Evolutionary conservation across 2,113 vertebrate genomes (phyloP), one percentile per base, ranked within the genome.

Genomic region (Solea senegalensis): DNA sequence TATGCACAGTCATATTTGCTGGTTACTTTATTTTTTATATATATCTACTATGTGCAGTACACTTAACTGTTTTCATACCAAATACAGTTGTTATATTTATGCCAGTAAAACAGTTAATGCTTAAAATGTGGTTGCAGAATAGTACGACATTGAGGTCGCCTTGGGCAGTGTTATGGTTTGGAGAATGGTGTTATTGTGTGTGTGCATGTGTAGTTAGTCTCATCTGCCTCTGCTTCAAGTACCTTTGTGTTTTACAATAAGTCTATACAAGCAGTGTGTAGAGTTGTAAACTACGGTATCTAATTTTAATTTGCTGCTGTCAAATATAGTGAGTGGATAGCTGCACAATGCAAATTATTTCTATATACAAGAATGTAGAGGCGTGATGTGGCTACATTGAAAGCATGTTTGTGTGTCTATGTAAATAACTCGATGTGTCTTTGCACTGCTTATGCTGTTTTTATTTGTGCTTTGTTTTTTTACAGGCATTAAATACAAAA

Each of bases 1-100:
- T 62, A 75, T 78, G 70, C 65, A 63, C 26, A 49, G 10, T 51
- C 41, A 3, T 52, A 55, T 21, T 9, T 59, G 69, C 79, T 46
- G 7, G 2, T 39, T 15, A 65, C 70, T 82, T 78, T 84, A 74
- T 78, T n/a, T 16, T 51, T 21, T 59, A 4, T 51, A 28, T 49
- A 53, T 76, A 43, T 45, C 65, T 6, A 51, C 54, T 28, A 45
- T 56, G 59, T 74, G 43, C 53, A 21, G 50, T 69, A 55, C 28
- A 34, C 39, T 72, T 45, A 8, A n/a, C 27, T 61, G 27, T 57
- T 34, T 9, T 52, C 5, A 60, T 59, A 12, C 55, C 73, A 80
- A 77, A 76, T 63, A 68, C n/a, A 16, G 3, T 65, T 56, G 7
- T 41, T 8, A 51, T 40, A 0, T 65, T 65, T 6, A 57, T 54